These are phyloP conservation scores for Tiliacea aurago DNA, from an alignment of 2,888 invertebrate species.

Conservation along the genomic window DNA sequence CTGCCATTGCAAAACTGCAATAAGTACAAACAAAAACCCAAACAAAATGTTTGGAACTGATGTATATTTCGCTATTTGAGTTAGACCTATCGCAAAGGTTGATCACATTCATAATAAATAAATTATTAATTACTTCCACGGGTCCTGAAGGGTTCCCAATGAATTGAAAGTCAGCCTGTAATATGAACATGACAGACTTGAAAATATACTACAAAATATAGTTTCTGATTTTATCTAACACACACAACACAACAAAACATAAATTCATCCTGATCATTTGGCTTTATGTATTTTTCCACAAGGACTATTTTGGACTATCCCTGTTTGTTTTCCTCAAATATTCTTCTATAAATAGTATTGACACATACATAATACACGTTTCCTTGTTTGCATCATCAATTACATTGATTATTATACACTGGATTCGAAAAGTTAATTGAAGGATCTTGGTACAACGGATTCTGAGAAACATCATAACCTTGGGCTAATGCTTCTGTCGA, in stretches of 20 bases:
- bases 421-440: constrained; percentile 76
- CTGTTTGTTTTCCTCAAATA: constrained; percentile 49
- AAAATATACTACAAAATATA: not conserved
- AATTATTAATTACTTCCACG: not conserved
- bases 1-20: not conserved
- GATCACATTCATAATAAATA: not conserved
- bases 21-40: not conserved
- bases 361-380: constrained; percentile 27
- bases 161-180: not conserved
- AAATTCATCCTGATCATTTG: not conserved
- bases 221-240: not conserved
- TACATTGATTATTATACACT: constrained; percentile 60
- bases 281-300: not conserved
- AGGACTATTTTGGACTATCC: constrained; percentile 1
- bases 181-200: too few relatives aligned
- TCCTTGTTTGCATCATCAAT: constrained; percentile 42
- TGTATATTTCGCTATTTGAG: not conserved
- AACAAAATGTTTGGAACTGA: not conserved
- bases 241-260: not conserved
- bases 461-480: constrained; percentile 73
- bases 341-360: constrained; percentile 12
- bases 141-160: not conserved
- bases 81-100: not conserved
- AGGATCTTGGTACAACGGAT: constrained; percentile 76
- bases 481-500: constrained; percentile 69